These are phyloP conservation scores for Petrophora chlorosata DNA, from an alignment of 2,888 invertebrate species.

Conservation along the genomic window DNA sequence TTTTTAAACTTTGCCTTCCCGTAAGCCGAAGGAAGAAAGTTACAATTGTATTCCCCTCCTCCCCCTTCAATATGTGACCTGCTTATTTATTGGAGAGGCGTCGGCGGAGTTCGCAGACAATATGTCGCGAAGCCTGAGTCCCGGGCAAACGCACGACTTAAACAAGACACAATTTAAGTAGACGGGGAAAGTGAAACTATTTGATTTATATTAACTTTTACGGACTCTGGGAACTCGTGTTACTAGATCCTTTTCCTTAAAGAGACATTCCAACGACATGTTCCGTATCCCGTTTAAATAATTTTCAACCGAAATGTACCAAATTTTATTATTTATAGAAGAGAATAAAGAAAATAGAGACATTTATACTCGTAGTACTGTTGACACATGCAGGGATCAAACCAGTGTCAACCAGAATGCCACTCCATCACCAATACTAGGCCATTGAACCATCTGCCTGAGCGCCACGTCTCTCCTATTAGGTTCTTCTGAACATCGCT, in stretches of 20 bases:
- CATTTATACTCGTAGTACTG: too few relatives aligned
- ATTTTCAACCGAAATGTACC: too few relatives aligned
- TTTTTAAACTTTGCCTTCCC: constrained; percentile 81
- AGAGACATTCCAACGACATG: too few relatives aligned
- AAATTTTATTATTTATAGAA: too few relatives aligned
- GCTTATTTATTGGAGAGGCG: constrained; percentile 82
- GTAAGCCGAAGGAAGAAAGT: constrained; percentile 76
- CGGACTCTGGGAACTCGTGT: constrained; percentile 17
- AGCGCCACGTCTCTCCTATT: too few relatives aligned
- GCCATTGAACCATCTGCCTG: too few relatives aligned
- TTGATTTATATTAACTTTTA: constrained; percentile 68
- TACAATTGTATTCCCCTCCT: constrained; percentile 81
- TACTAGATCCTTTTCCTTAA: neutral
- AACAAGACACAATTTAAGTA: constrained; percentile 73
- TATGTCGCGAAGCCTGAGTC: constrained; percentile 74
- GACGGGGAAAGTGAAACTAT: constrained; percentile 65
- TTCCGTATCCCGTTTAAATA: too few relatives aligned
- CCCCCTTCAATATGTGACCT: constrained; percentile 83
- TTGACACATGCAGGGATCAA: too few relatives aligned
- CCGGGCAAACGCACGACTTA: constrained; percentile 71
- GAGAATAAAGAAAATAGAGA: too few relatives aligned
- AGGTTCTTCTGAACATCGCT: too few relatives aligned
- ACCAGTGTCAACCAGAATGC: too few relatives aligned
- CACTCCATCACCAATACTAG: too few relatives aligned
- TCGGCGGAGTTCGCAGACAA: constrained; percentile 80